A percentile compares a stretch with the other conserved stretches of the same genome.
phyloP scores from a whole-genome alignment of 2,888 invertebrate species.

The Andricus quercusramuli region DNA sequence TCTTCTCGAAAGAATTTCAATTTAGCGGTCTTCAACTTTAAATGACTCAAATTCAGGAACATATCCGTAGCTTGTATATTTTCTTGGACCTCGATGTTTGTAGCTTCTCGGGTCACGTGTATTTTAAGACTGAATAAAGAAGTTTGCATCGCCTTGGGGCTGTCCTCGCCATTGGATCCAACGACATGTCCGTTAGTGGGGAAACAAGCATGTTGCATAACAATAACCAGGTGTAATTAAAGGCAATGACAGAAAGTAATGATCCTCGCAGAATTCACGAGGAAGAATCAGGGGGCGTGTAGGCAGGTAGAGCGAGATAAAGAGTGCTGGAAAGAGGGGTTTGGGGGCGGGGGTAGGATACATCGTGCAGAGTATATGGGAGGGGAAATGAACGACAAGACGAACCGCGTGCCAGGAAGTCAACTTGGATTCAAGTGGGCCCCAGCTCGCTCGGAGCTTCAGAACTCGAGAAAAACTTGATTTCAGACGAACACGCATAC shows the following conservation, averaged over 20 bases:
- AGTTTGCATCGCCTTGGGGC: slow-evolving; percentile 29
- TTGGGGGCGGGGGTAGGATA: slow-evolving; percentile 32
- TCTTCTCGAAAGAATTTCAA: neutral
- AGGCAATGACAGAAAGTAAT: slow-evolving; percentile 65
- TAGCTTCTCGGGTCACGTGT: neutral
- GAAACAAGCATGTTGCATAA: slow-evolving; percentile 63
- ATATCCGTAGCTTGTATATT: neutral
- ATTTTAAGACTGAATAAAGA: slow-evolving; percentile 27
- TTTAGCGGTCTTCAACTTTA: neutral
- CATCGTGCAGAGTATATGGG: slow-evolving; percentile 41
- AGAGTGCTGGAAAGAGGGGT: slow-evolving; percentile 42
- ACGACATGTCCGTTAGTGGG: slow-evolving; percentile 52
- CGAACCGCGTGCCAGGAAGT: slow-evolving; percentile 76
- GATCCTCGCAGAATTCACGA: slow-evolving; percentile 48
- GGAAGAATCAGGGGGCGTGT: slow-evolving; percentile 38
- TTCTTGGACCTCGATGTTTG: neutral
- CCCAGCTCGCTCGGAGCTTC: slow-evolving; percentile 65
- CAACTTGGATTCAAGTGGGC: slow-evolving; percentile 72
- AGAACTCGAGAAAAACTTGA: slow-evolving; percentile 77
- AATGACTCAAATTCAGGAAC: neutral
- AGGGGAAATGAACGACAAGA: slow-evolving; percentile 56
- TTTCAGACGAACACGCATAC: slow-evolving; percentile 72
- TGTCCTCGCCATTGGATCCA: slow-evolving; percentile 35
- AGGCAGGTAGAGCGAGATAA: slow-evolving; percentile 41
- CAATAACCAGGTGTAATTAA: slow-evolving; percentile 66